Percentiles rank a stretch among this genome's conserved stretches.
These are phyloP conservation scores for Malurus melanocephalus DNA, from an alignment of 2,113 vertebrate genomes.

Conservation along the genomic window DNA sequence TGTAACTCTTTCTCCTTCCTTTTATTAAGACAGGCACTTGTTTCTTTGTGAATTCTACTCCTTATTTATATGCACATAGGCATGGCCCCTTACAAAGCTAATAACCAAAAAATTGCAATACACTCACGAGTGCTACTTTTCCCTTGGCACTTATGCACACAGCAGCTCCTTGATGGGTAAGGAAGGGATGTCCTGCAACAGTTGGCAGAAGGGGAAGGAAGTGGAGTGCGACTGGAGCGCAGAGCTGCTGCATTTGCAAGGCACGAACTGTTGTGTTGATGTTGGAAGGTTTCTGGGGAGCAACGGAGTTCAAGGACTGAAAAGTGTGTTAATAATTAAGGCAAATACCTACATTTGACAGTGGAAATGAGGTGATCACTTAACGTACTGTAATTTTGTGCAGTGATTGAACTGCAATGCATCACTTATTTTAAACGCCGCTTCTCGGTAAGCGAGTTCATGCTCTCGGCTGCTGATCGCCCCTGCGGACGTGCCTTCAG, in stretches of 20 bases:
- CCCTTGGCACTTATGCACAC: accelerated
- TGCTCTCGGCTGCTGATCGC: accelerated
- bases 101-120: not conserved
- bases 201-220: not conserved
- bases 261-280: accelerated
- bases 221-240: accelerated
- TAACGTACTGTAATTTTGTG: not conserved
- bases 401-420: accelerated
- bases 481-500: not conserved
- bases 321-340: not conserved
- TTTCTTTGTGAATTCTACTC: not conserved
- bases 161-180: accelerated
- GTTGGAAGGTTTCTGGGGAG: not conserved
- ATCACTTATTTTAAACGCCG: not conserved
- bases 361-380: not conserved
- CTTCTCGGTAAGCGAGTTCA: not conserved
- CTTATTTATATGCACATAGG: not conserved
- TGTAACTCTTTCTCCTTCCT: not conserved
- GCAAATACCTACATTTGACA: not conserved
- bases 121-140: accelerated
- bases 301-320: accelerated
- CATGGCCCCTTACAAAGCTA: not conserved
- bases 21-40: not conserved
- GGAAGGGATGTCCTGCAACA: not conserved
- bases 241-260: not conserved